Conservation (phyloP, 2,888 invertebrate species). For the Phragmatobia fuliginosa region DNA sequence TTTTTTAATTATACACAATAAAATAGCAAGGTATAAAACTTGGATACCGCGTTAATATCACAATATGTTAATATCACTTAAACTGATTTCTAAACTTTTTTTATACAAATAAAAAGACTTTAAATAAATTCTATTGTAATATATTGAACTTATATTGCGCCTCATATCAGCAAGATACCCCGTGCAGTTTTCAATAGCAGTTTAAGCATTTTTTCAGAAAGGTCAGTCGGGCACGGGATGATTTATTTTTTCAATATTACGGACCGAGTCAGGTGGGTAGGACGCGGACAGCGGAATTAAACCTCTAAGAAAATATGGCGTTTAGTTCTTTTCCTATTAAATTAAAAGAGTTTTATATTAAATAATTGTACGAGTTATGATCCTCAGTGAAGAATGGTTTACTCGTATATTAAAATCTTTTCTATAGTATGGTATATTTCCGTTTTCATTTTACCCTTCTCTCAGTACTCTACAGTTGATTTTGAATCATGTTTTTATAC, state of each 20-base stretch:
- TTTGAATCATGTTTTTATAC: background rate
- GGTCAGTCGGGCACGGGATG: conserved; percentile 64
- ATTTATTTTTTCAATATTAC: conserved; percentile 77
- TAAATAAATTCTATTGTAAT: background rate
- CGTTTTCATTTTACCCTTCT: background rate
- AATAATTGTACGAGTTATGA: conserved; percentile 17
- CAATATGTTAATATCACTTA: background rate
- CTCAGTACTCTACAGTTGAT: background rate
- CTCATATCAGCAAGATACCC: conserved; percentile 25
- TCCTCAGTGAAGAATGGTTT: background rate
- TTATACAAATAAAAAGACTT: background rate
- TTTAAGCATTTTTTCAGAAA: conserved; percentile 59
- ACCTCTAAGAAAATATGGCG: conserved; percentile 71
- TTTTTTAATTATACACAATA: background rate
- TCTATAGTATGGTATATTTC: background rate
- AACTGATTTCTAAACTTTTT: too few species aligned
- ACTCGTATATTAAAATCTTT: background rate
- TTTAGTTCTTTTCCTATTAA: conserved; percentile 44
- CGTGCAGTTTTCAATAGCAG: conserved; percentile 29
- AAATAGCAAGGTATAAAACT: background rate
- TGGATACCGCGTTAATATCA: background rate
- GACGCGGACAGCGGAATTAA: conserved; percentile 72
- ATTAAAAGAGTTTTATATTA: conserved; percentile 22
- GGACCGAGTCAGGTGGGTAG: conserved; percentile 68
- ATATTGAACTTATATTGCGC: conserved; percentile 26